Base-by-base conservation (phyloP, 2,888 invertebrate genomes). In the Nemotelus nigrinus region DNA sequence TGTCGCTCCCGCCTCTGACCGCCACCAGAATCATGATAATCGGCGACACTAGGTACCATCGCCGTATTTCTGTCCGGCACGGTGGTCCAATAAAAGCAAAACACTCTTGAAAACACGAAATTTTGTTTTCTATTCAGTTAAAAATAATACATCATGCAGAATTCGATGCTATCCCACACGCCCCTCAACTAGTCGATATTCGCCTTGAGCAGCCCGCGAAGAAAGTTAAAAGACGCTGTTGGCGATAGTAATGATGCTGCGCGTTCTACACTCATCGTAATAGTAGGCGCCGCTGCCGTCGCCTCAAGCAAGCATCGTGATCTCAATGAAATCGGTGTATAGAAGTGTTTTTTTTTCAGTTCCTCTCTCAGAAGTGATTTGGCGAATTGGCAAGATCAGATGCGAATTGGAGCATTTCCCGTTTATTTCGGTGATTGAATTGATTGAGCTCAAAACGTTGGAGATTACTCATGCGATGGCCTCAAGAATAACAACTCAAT, bases 61-160 rank as follows among this genome's bases (percentile, higher is more conserved):
- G 41, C 43, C 10, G 43, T 43, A 4, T 41, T 63, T 39, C 41
- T 63, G 41, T 43, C 43, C 63, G 41, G 6, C 63, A 57, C 57
- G 57, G 10, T 63, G 63, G 8, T 39, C 41, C 7, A 10, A 7
- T 41, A 41, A 39, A 65, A n/a, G 47, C 47, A 65, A 65, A 65
- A 65, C 65, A 2, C 44, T n/a, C 45, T n/a, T 10, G 45, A 45
- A 45, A 47, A 65, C 65, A 65, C 65, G 45, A 45, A 65, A 65
- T 65, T 47, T 65, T 65, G 65, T 65, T 45, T 65, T 65, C 65
- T 44, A 65, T 65, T n/a, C 44, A 63, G 65, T 45, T 45, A 65
- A 65, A 65, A 65, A 65, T 65, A 65, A 65, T 65, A 3, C 65
- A 45, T 65, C 45, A 47, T 45, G 8, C 45, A 25, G 25, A 25